Evolutionary conservation across 2,888 invertebrate genomes (phyloP).

Genomic region (Lissocephala sabroskyi): DNA sequence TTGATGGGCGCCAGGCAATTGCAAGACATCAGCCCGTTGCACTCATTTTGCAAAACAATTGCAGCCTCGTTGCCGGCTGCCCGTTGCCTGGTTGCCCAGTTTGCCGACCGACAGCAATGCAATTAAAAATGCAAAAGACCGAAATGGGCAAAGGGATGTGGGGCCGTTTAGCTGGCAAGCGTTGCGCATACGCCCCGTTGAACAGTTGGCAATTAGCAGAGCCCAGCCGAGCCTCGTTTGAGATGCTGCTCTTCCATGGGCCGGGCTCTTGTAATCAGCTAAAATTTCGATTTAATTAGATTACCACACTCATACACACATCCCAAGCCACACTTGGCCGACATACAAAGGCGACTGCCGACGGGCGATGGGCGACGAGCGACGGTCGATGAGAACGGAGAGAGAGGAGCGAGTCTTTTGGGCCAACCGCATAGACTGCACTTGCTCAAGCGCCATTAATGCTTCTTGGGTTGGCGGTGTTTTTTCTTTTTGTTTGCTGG

Average conservation of each 20-base stretch:
- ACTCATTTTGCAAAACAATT: no score
- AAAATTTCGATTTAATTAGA: constrained; percentile 58
- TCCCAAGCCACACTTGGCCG: constrained; percentile 4
- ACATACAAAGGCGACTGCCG: constrained; percentile 7
- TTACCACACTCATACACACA: constrained; percentile 40
- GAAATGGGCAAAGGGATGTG: neutral
- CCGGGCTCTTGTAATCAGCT: constrained; percentile 47
- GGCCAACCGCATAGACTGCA: no score
- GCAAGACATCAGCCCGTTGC: no score
- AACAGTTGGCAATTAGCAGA: constrained; percentile 43
- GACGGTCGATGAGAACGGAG: no score
- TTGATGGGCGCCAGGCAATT: no score
- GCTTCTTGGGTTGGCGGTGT: constrained; percentile 10
- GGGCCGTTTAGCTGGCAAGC: neutral
- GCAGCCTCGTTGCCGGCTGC: neutral
- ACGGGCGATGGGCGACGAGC: no score
- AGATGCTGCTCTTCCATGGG: constrained; percentile 1
- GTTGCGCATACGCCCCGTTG: constrained; percentile 50
- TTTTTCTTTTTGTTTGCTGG: constrained; percentile 14
- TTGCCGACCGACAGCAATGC: constrained; percentile 18
- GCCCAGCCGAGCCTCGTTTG: neutral
- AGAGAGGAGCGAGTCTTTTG: no score
- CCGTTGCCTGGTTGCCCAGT: neutral
- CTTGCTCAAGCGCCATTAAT: constrained; percentile 36
- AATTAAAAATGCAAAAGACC: constrained; percentile 37